Percentiles rank a stretch among this genome's conserved stretches.
phyloP scores from a whole-genome alignment of 1,140 invertebrate genomes.

The Saccostrea glomerata region DNA sequence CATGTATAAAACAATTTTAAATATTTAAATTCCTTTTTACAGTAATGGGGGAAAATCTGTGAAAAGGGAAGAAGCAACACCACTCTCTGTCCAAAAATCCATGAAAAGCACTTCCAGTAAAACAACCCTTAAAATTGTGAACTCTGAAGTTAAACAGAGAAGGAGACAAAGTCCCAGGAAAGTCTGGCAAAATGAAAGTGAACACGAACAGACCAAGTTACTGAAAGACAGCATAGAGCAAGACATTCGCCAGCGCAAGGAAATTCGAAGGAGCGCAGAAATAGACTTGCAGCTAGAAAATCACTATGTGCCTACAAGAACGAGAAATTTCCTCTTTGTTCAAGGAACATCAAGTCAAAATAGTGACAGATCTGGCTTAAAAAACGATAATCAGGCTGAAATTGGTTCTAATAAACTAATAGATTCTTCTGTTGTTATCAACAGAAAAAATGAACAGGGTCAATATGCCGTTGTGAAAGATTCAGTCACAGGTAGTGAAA shows the following conservation, averaged over 20 bases:
- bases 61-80: neutral
- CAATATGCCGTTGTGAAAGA: no score
- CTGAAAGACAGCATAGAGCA: neutral
- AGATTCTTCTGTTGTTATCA: neutral
- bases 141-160: neutral
- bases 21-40: neutral
- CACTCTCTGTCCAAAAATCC: neutral
- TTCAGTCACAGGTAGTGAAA: neutral
- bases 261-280: neutral
- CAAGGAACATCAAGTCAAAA: slow-evolving; percentile 24
- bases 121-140: slow-evolving; percentile 4
- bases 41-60: neutral
- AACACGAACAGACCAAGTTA: neutral
- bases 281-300: slow-evolving; percentile 32
- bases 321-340: slow-evolving; percentile 40
- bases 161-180: neutral
- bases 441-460: no score
- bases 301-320: slow-evolving; percentile 43
- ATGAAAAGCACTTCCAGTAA: neutral
- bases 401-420: neutral
- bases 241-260: neutral
- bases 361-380: neutral
- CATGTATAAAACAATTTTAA: neutral
- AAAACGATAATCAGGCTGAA: neutral
- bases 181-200: neutral